phyloP scores from a whole-genome alignment of 2,113 vertebrate species.

The Thunnus maccoyii region DNA sequence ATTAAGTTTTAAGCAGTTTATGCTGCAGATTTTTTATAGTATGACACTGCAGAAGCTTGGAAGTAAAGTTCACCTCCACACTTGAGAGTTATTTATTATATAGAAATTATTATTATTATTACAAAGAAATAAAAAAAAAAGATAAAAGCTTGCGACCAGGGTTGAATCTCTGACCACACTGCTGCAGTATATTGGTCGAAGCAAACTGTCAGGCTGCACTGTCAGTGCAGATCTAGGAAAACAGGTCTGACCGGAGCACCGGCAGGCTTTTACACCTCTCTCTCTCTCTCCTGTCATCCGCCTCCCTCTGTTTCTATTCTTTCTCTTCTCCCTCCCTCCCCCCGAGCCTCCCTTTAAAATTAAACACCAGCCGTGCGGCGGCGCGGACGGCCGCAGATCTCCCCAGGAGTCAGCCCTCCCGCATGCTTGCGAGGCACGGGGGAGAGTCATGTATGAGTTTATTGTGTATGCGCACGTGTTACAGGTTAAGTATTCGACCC shows the following conservation, averaged over 20 bases:
- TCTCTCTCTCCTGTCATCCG: slow-evolving; percentile 13
- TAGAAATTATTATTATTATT: neutral
- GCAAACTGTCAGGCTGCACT: slow-evolving; percentile 2
- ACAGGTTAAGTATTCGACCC: slow-evolving; percentile 24
- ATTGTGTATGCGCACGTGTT: neutral
- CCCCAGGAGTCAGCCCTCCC: neutral
- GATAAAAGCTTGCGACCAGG: neutral
- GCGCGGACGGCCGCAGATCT: neutral
- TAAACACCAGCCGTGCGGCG: neutral
- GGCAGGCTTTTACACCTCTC: slow-evolving; percentile 22
- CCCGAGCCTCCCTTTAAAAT: slow-evolving; percentile 24
- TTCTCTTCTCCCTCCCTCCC: slow-evolving; percentile 22
- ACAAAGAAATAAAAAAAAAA: neutral
- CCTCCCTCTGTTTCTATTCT: slow-evolving; percentile 52
- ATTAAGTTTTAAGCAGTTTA: neutral
- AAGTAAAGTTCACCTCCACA: too few relatives aligned
- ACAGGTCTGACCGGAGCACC: slow-evolving; percentile 45
- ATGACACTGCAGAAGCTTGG: neutral
- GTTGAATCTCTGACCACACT: neutral
- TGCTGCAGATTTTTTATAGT: neutral
- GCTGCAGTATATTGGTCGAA: neutral
- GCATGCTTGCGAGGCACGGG: neutral
- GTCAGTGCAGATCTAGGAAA: slow-evolving; percentile 16
- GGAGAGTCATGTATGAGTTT: neutral
- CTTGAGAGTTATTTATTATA: neutral